Evolutionary conservation across 2,113 vertebrate genomes (phyloP), one percentile per base, ranked within the genome.

Genomic region (Crotalus helleri): DNA sequence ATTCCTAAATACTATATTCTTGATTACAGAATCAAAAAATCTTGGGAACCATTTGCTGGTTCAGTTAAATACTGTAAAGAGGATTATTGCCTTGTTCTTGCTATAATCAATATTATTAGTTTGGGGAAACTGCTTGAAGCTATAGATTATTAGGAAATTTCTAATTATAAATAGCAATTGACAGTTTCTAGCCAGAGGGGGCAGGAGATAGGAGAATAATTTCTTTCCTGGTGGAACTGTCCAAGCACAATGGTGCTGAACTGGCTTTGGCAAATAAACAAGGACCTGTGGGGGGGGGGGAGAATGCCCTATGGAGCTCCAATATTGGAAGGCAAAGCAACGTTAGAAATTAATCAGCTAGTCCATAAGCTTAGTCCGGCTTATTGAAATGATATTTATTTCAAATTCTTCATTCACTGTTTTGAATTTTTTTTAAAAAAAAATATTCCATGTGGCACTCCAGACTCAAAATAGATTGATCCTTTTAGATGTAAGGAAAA

Each of bases 191-290:
- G 93, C 95, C 95, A 86, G 92, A 39, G 91, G 93, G 57, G 90
- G 89, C 86, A 96, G 59, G 13, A 33, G 29, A 39, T 21, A 87
- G 59, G 61, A 33, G 0, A 8, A 81, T 49, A 26, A 0, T 89
- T 89, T 53, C 49, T 1, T 2, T 59, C 94, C 91, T 53, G 57
- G 33, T 9, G 93, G 96, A 95, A 93, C 97, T 97, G 95, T 97
- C 94, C 96, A 91, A n/a, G 5, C 59, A 88, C 19, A 1, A 58
- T 90, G 90, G 96, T 97, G 93, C 97, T 97, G 96, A 97, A 96
- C 44, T 91, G 81, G 61, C 17, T 46, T 69, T 69, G 90, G 88
- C 57, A 29, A 55, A 88, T 1, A 15, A 85, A 90, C 69, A 2
- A 57, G 74, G 44, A 90, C 86, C 39, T 3, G 91, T 3, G 91